Conservation (phyloP, 2,888 invertebrate species). For the Bibio marci region DNA sequence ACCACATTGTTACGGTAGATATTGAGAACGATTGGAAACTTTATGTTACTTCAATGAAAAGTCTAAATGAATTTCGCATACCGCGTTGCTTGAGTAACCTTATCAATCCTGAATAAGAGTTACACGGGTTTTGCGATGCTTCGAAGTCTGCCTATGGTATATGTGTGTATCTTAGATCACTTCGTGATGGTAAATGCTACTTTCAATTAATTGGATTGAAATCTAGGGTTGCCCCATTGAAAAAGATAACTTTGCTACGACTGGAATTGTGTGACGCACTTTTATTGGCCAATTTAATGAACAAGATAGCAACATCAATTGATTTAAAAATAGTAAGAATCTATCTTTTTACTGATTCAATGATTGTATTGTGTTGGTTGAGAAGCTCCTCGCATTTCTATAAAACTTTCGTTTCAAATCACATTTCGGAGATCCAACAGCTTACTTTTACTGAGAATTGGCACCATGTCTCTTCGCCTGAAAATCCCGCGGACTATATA, state of each 20-base stretch:
- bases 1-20: too few relatives aligned
- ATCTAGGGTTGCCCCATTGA: neutral
- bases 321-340: neutral
- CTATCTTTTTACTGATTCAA: slow-evolving; percentile 4
- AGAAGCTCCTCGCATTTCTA: neutral
- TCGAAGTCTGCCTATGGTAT: too few relatives aligned
- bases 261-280: slow-evolving; percentile 6
- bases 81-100: too few relatives aligned
- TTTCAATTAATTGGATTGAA: neutral
- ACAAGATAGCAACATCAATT: neutral
- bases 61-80: too few relatives aligned
- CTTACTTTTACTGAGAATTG: slow-evolving; percentile 6
- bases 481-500: slow-evolving; percentile 12
- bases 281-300: slow-evolving; percentile 3
- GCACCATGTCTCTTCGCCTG: slow-evolving; percentile 8
- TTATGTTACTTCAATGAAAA: too few relatives aligned
- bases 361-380: slow-evolving; percentile 5
- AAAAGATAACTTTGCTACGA: neutral
- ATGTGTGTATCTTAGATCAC: too few relatives aligned
- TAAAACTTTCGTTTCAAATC: slow-evolving; percentile 7
- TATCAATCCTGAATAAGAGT: too few relatives aligned
- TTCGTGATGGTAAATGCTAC: too few relatives aligned
- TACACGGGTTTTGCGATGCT: too few relatives aligned
- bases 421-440: slow-evolving; percentile 9
- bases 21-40: too few relatives aligned